Evolutionary conservation across 2,888 invertebrate genomes (phyloP).

Genomic region (Fragum fragum): DNA sequence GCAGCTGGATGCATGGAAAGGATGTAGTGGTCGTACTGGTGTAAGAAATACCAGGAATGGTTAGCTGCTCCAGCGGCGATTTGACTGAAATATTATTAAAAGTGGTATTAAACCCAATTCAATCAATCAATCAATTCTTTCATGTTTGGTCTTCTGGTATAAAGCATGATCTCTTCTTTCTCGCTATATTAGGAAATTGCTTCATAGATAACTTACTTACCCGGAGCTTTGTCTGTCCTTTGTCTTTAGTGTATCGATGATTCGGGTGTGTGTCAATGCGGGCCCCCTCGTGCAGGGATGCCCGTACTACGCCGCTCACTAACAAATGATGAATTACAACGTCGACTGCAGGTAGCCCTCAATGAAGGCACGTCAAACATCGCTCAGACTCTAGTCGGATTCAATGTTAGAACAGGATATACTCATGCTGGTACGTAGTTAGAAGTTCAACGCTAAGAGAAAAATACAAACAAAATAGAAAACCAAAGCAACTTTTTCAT

Average conservation of each 20-base stretch:
- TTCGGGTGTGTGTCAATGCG: slow-evolving; percentile 63
- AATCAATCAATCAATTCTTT: no score
- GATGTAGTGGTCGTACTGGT: no score
- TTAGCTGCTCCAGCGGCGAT: no score
- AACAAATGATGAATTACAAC: slow-evolving; percentile 78
- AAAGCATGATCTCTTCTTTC: no score
- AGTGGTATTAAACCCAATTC: no score
- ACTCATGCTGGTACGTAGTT: slow-evolving; percentile 80
- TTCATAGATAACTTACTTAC: slow-evolving; percentile 42
- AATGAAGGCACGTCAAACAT: slow-evolving; percentile 78
- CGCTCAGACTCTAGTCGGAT: slow-evolving; percentile 77
- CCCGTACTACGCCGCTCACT: slow-evolving; percentile 70
- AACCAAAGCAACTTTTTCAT: no score
- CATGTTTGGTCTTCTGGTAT: no score
- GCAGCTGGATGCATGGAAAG: no score
- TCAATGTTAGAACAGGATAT: slow-evolving; percentile 79
- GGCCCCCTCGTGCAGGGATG: slow-evolving; percentile 62
- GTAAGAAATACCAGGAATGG: no score
- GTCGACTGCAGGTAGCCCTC: slow-evolving; percentile 78
- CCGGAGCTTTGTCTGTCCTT: slow-evolving; percentile 54
- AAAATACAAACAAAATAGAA: neutral
- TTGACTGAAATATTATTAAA: no score
- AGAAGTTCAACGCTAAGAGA: neutral
- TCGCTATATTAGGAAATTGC: neutral
- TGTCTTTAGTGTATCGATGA: slow-evolving; percentile 73